Base-by-base conservation (phyloP, 2,113 vertebrate genomes). In the Athene noctua region DNA sequence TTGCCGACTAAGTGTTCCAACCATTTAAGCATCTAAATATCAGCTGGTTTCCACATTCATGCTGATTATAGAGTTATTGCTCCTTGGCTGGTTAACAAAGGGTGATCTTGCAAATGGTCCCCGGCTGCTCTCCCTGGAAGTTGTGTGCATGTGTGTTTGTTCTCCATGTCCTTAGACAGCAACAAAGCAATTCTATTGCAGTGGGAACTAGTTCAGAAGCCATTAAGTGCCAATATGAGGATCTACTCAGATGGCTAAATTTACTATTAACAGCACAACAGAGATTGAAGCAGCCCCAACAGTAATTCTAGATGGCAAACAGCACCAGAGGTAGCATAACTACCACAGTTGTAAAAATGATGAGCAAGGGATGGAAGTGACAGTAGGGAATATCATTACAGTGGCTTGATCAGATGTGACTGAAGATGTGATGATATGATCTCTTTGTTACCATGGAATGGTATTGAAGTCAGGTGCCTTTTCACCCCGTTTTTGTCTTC, bases 231-330 rank as follows among this genome's bases (percentile, higher is more conserved):
- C 90, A 81, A 83, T 62, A 58, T 32, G 62, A 94, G 62, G 11
- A 82, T 90, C 78, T 93, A 44, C 62, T 95, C 47, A 62, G 80
- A 94, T 95, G 78, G 26, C 36, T 85, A 95, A 86, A 92, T 85
- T 44, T 88, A 65, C 86, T 86, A 72, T 96, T 92, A 97, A 95
- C 55, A 91, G 49, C 51, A 94, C 70, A 89, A 55, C 49, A 94
- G 72, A 97, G 71, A 78, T 68, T 73, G 72, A 83, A 72, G 54
- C 58, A 91, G 74, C n/a, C 90, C 47, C 73, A 89, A 85, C 17
- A 80, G 91, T 92, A 90, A 95, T 96, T 97, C 92, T 70, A 81
- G n/a, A 80, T 71, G 36, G 46, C 40, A 81, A 91, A 67, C 87
- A 63, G 51, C 68, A 67, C 51, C 87, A 88, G 77, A 46, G 94